phyloP scores from a whole-genome alignment of 2,797 vertebrate genomes.

The Distichodus sexfasciatus region DNA sequence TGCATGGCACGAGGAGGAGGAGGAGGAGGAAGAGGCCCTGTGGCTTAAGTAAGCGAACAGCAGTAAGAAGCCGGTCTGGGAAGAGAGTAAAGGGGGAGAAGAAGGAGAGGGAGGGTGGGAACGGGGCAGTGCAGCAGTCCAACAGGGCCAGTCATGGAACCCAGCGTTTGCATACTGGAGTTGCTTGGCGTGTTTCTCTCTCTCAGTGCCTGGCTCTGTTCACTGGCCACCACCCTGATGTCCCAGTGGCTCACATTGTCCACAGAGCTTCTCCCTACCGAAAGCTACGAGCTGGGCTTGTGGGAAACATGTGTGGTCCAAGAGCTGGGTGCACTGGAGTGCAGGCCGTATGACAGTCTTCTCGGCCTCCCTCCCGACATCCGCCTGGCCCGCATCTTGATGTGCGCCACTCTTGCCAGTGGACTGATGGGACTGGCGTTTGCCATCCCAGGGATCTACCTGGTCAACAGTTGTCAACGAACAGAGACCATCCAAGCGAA shows the following conservation, averaged over 20 bases:
- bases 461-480: constrained; percentile 58
- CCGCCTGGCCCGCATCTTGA: constrained; percentile 60
- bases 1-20: constrained; percentile 18
- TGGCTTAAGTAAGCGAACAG: constrained; percentile 6
- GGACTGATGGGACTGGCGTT: constrained; percentile 57
- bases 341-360: constrained; percentile 56
- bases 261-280: constrained; percentile 63
- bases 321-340: constrained; percentile 55
- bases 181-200: constrained; percentile 60
- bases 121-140: not conserved
- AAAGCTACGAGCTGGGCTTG: constrained; percentile 68
- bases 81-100: not conserved
- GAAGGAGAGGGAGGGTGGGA: constrained; percentile 1
- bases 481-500: constrained; percentile 53
- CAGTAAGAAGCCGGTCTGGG: not conserved
- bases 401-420: constrained; percentile 46
- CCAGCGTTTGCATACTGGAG: constrained; percentile 52
- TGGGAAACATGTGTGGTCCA: constrained; percentile 69
- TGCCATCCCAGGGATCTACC: constrained; percentile 57
- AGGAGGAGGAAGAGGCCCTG: constrained; percentile 5
- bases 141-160: constrained; percentile 51
- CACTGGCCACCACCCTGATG: constrained; percentile 65
- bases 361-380: constrained; percentile 63
- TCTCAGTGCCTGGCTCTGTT: constrained; percentile 61
- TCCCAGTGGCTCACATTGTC: constrained; percentile 68